Conservation (phyloP, 2,113 vertebrate species). For the Etheostoma cragini region DNA sequence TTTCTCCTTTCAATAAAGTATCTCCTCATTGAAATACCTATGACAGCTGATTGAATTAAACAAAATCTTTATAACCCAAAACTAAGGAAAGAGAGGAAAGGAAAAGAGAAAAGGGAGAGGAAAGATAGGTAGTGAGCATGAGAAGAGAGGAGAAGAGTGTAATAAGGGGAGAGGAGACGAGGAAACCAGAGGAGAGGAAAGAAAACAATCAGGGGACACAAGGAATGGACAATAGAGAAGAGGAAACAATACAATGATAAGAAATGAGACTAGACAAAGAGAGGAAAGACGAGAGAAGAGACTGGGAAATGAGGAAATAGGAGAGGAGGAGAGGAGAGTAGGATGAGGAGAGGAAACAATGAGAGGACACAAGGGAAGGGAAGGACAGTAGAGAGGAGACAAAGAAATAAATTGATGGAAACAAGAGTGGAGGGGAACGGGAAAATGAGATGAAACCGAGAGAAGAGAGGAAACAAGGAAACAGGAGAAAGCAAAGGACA, state of each 20-base stretch:
- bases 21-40: slow-evolving; percentile 12
- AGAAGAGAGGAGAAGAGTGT: background rate
- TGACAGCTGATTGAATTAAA: slow-evolving; percentile 57
- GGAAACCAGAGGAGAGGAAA: background rate
- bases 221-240: background rate
- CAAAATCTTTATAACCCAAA: slow-evolving; percentile 23
- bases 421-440: background rate
- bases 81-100: background rate
- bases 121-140: no score
- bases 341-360: background rate
- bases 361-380: background rate
- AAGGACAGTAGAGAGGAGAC: no score
- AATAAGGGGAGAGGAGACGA: background rate
- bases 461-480: background rate
- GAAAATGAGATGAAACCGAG: background rate
- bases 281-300: background rate
- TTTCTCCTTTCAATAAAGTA: no score
- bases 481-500: background rate
- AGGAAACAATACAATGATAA: background rate
- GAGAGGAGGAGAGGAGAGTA: background rate
- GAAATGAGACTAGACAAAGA: background rate
- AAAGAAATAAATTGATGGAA: no score
- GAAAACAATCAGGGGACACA: background rate
- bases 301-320: no score
- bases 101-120: background rate